Evolutionary conservation across 2,888 invertebrate genomes (phyloP), one percentile per base, ranked within the genome.

Genomic region (Rhyacophila evoluta): DNA sequence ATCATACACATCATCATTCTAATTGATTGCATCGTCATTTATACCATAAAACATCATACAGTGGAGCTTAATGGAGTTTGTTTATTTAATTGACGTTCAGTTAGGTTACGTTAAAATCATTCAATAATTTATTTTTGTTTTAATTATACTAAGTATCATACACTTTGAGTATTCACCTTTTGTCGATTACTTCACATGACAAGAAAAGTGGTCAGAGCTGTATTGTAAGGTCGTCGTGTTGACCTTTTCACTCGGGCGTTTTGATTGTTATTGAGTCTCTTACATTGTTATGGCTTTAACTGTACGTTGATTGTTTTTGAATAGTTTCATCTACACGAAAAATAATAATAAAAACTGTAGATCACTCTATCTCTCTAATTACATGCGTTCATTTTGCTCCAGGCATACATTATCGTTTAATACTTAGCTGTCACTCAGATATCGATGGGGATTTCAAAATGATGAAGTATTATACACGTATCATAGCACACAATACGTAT

Each of bases 181-280:
- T 15, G 55, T 19, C 19, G 55, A 55, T 19, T 8, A 25, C 19
- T 19, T 55, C 55, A 6, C 25, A 19, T 55, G 25, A 19, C 19
- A 55, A 15, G 10, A 25, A 55, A 19, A 25, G 55, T 55, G 55
- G 55, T 55, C 55, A 55, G 19, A 55, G 55, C 55, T 10, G 55
- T 55, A 55, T 15, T n/a, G 25, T 55, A 55, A 55, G 55, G 55
- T 55, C 55, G 19, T 6, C 19, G 19, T 15, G 19, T 15, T 55
- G 55, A 55, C 55, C 55, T 55, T 55, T 55, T 55, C 55, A 19
- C 25, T 55, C 8, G 55, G 55, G 55, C 25, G 15, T 55, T 41
- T 55, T 55, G 55, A 55, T 55, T 55, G 55, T 55, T 55, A 55
- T 55, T 55, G 55, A 55, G 55, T 55, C 55, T 19, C 55, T 55